phyloP scores from a whole-genome alignment of 2,797 vertebrate genomes.

The Acanthis flammea region DNA sequence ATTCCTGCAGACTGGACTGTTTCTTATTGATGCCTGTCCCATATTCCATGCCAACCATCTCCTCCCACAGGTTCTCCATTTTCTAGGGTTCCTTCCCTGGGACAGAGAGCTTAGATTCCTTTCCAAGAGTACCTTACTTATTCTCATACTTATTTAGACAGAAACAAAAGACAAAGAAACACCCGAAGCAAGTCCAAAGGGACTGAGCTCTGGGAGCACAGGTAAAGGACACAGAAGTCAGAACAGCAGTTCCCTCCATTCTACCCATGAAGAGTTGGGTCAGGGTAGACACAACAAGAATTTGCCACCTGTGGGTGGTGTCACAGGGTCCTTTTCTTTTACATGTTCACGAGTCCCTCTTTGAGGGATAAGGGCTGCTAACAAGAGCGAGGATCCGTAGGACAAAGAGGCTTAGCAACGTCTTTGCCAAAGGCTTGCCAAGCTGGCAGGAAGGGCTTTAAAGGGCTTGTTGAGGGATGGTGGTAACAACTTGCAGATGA shows the following conservation, averaged over 20 bases:
- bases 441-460: not conserved
- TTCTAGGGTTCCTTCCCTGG: not conserved
- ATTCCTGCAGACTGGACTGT: not conserved
- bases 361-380: not conserved
- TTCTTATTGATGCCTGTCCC: not conserved
- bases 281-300: not conserved
- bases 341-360: fast-evolving
- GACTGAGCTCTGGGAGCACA: not conserved
- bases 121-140: not conserved
- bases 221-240: not conserved
- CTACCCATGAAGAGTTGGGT: not conserved
- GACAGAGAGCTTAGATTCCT: not conserved
- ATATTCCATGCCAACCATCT: not conserved
- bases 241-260: not conserved
- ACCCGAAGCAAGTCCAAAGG: not conserved
- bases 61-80: not conserved
- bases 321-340: not conserved
- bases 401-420: not conserved
- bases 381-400: not conserved
- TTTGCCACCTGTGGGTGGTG: not conserved
- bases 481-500: not conserved
- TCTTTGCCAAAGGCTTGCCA: not conserved
- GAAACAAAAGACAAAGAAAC: not conserved
- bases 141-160: not conserved
- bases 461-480: not conserved